A percentile compares a stretch with the other conserved stretches of the same genome.
These are phyloP conservation scores for Mastomys coucha DNA, from an alignment of 2,113 vertebrate species.

Conservation along the genomic window DNA sequence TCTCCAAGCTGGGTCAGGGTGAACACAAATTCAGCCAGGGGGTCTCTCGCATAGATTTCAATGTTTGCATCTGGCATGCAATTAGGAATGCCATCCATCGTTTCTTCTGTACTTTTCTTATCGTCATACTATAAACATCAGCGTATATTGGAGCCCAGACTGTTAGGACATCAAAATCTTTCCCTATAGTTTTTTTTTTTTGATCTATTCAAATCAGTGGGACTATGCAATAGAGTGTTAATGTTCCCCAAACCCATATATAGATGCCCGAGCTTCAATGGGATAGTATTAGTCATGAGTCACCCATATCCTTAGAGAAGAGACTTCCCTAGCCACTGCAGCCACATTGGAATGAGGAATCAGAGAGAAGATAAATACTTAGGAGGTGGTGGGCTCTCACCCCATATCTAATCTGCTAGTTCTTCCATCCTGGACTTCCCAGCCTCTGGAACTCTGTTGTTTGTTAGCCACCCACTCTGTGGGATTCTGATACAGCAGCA, in stretches of 20 bases:
- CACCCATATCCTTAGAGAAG: neutral
- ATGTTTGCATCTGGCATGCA: neutral
- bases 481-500: neutral
- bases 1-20: neutral
- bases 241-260: neutral
- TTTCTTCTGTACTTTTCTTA: neutral
- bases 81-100: neutral
- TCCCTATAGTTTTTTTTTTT: neutral
- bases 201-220: neutral
- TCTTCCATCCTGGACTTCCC: neutral
- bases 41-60: neutral
- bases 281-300: neutral
- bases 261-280: neutral
- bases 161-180: neutral
- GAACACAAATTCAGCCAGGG: neutral
- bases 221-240: neutral
- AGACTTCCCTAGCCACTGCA: neutral
- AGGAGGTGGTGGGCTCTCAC: neutral
- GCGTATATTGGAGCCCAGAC: neutral
- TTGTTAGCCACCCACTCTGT: neutral
- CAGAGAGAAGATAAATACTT: neutral
- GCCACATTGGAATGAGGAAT: neutral
- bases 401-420: neutral
- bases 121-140: neutral
- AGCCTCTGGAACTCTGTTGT: neutral